phyloP scores from a whole-genome alignment of 2,888 invertebrate genomes.

The Griposia aprilina region DNA sequence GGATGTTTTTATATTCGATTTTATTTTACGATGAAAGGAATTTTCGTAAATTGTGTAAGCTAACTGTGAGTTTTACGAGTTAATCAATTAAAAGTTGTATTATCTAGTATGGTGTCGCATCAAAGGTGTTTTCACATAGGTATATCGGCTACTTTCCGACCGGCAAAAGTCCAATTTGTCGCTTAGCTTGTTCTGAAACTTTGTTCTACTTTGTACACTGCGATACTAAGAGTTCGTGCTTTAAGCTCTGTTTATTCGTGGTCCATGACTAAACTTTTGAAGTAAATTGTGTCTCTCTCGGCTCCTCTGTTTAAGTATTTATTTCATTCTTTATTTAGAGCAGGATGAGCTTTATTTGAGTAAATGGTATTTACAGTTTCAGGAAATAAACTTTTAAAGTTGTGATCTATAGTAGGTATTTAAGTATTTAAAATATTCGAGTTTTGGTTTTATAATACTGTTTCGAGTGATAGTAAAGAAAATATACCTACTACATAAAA shows the following conservation, averaged over 20 bases:
- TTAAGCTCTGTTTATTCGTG: constrained; percentile 72
- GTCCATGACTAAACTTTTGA: constrained; percentile 74
- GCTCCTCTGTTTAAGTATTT: constrained; percentile 60
- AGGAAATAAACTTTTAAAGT: constrained; percentile 22
- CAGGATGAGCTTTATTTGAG: constrained; percentile 31
- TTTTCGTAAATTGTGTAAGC: constrained; percentile 22
- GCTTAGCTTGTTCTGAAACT: constrained; percentile 68
- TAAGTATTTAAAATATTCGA: not conserved
- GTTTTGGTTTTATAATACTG: not conserved
- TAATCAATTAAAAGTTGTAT: constrained; percentile 60
- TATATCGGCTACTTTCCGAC: constrained; percentile 64
- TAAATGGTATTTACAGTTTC: constrained; percentile 33
- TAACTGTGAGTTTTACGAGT: constrained; percentile 36
- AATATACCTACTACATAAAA: not conserved
- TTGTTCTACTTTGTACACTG: constrained; percentile 60
- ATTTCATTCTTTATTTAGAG: constrained; percentile 58
- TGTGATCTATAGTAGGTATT: not conserved
- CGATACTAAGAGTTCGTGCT: constrained; percentile 64
- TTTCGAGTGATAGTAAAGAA: not conserved
- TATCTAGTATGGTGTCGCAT: constrained; percentile 48
- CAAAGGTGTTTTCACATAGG: constrained; percentile 61
- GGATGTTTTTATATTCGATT: constrained; percentile 11
- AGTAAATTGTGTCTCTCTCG: constrained; percentile 71
- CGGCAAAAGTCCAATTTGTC: constrained; percentile 71
- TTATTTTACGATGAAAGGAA: constrained; percentile 17